Evolutionary conservation across 2,113 vertebrate species (phyloP), one percentile per base, ranked within the genome.

Genomic region (Ciconia stormi): DNA sequence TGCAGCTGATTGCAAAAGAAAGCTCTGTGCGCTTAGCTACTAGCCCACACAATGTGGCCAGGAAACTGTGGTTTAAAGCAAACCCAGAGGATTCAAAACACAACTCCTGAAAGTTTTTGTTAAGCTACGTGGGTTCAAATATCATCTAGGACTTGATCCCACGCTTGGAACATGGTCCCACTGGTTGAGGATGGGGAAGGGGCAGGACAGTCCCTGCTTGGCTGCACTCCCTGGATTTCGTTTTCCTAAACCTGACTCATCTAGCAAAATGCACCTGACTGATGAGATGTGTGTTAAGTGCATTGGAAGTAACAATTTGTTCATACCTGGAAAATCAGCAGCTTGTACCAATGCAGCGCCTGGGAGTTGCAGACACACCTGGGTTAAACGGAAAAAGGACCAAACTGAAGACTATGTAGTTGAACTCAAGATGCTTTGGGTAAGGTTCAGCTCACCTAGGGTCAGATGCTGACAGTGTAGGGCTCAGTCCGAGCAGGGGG

Each of bases 31-130:
- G 16, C 72, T 89, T 27, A 90, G 80, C 91, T 82, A 9, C 59
- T 42, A 82, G 69, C 89, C 96, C 91, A 94, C 93, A 92, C 3
- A 7, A 36, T 89, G 77, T 76, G 95, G 94, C 89, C 94, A 63
- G 93, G 95, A 95, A 96, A 15, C 67, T 74, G 93, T 67, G 94
- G 96, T 50, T 50, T 71, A 6, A 88, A 95, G 82, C 72, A 94
- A 89, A 65, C 55, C 93, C 87, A 74, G 61, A 89, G n/a, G 32
- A 59, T 53, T 58, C 46, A 52, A 93, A 97, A 65, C 77, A 90
- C 72, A 27, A 8, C 38, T 84, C 72, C 77, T 55, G 32, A 78
- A 79, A 78, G 73, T 25, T 34, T 72, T 47, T 72, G 30, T 47
- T 72, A 38, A 56, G 40, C 44, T 73, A 4, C 0, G 1, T 44